Base-by-base conservation (phyloP, 2,113 vertebrate genomes). In the Chlamydotis undulata region DNA sequence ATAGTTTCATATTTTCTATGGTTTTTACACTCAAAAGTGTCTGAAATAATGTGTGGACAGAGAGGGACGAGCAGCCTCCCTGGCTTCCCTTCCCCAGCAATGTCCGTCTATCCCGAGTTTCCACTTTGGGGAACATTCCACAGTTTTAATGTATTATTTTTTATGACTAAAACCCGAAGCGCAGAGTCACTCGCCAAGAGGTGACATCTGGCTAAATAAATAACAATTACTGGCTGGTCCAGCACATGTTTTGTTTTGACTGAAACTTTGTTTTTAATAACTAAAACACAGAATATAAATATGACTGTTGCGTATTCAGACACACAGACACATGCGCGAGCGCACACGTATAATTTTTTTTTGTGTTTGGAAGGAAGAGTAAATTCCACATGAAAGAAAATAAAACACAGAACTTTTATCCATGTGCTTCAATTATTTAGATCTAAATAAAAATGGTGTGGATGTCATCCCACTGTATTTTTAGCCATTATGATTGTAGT, bases 201-300 rank as follows among this genome's bases (percentile, higher is more conserved):
- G 91, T 89, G 94, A 95, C 91, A 95, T 95, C 91, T 93, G 94
- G 88, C 75, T 93, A 50, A 82, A 73, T 47, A 93, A 95, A 93
- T 88, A 95, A 91, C 84, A 89, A 85, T 89, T 50, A 39, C 55
- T 88, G 63, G 63, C 80, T 68, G 79, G 69, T 41, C 59, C 88
- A 77, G 60, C 88, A 68, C 80, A 93, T 93, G 94, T 77, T 91
- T 91, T 93, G 59, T 93, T 93, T 93, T 4, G 37, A 63, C 68
- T 47, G 84, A 49, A 68, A 41, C 84, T 88, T 93, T 91, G 91
- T 85, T 95, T 91, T 91, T 68, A 68, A 88, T 88, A 76, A 70
- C 52, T 50, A 83, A 76, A 95, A 60, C 47, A 9, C 64, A 89
- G 88, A 88, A 81, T 81, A 85, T 67, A 85, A 95, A 89, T 77